Conservation (phyloP, 1,140 invertebrate genomes). For the Neoseiulus cucumeris region DNA sequence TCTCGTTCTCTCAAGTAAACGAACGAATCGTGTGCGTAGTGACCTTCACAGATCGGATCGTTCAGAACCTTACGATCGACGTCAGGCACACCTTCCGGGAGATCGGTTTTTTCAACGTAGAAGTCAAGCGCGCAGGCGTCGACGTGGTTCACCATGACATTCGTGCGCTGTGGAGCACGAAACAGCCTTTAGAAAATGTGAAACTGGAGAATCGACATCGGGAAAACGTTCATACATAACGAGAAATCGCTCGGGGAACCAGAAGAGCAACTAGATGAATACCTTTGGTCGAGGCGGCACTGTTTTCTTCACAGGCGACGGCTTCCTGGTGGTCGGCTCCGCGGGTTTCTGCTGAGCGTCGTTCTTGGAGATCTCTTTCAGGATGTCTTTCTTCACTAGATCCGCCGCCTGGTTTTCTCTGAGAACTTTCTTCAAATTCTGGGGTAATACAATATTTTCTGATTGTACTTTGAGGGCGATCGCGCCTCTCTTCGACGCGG, state of each 20-base stretch:
- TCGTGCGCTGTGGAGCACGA: neutral
- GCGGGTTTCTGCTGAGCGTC: neutral
- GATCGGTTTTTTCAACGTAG: slow-evolving; percentile 15
- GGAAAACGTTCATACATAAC: too few relatives aligned
- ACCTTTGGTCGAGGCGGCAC: neutral
- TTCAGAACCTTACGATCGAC: slow-evolving; percentile 65
- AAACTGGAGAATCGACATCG: neutral
- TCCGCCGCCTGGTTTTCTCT: neutral
- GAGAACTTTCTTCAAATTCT: neutral
- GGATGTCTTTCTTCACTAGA: slow-evolving; percentile 8
- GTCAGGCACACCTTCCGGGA: slow-evolving; percentile 44
- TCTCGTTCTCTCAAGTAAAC: slow-evolving; percentile 72
- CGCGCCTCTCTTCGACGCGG: neutral
- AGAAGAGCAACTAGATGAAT: neutral
- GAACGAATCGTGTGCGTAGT: slow-evolving; percentile 87
- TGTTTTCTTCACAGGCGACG: neutral
- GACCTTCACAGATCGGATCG: slow-evolving; percentile 60
- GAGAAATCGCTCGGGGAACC: too few relatives aligned
- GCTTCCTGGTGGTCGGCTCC: neutral
- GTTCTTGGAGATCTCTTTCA: neutral
- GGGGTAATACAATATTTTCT: neutral
- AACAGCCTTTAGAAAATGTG: neutral
- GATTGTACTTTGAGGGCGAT: neutral
- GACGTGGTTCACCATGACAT: neutral
- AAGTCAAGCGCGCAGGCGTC: slow-evolving; percentile 3